Evolutionary conservation across 2,113 vertebrate species (phyloP).

Genomic region (Cyanoliseus patagonus): DNA sequence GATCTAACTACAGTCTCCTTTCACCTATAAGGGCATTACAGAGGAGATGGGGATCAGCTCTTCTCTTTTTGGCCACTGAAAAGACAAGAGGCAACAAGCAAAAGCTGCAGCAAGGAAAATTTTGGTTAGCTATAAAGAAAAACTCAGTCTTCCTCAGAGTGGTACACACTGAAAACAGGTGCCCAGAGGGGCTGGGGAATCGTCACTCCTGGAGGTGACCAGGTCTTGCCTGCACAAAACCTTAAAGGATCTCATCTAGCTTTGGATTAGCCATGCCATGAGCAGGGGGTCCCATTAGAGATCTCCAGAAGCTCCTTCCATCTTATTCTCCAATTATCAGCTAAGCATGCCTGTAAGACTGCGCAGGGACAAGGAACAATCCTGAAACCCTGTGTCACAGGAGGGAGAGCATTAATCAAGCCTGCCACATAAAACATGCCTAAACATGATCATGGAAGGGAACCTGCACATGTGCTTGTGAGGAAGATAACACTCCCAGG

Average conservation of each 20-base stretch:
- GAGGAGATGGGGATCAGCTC: neutral
- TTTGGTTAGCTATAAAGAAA: neutral
- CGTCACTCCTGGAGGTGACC: neutral
- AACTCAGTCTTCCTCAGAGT: neutral
- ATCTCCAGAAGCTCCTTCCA: neutral
- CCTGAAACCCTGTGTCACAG: neutral
- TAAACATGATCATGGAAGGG: fast-evolving
- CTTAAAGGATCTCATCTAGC: neutral
- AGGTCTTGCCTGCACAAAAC: neutral
- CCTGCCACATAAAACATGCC: neutral
- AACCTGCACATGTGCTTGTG: neutral
- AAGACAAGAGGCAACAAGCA: neutral
- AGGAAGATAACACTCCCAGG: neutral
- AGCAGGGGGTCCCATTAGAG: neutral
- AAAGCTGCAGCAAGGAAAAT: neutral
- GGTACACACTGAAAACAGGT: neutral
- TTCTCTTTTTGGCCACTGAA: neutral
- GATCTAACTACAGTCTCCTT: neutral
- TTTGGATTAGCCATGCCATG: neutral
- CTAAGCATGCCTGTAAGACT: neutral
- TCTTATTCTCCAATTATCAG: neutral
- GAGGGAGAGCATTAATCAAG: neutral
- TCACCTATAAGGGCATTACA: neutral
- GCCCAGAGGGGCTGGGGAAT: neutral
- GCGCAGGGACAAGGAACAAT: neutral